Evolutionary conservation across 2,113 vertebrate species (phyloP).

Genomic region (Rhabdornis inornatus): DNA sequence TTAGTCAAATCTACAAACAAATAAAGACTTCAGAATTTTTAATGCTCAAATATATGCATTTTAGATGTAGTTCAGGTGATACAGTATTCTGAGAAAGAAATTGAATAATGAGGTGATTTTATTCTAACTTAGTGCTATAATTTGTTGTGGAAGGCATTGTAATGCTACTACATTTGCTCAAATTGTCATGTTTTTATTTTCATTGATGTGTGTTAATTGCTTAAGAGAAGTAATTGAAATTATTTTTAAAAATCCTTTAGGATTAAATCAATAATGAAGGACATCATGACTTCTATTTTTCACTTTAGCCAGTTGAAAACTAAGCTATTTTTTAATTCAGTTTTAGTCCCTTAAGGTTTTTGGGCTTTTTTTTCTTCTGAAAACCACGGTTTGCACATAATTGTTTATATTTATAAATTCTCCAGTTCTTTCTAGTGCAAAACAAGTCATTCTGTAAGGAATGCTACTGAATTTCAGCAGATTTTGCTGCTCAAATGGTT

Average conservation of each 20-base stretch:
- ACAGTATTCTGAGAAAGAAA: not conserved
- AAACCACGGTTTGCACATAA: conserved; percentile 69
- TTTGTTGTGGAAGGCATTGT: not conserved
- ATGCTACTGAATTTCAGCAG: conserved; percentile 81
- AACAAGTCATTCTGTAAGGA: conserved; percentile 83
- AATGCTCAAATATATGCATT: not conserved
- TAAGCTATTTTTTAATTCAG: not conserved
- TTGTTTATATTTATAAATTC: conserved; percentile 87
- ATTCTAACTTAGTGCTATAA: not conserved
- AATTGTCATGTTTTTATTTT: not conserved
- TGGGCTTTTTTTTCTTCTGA: conserved; percentile 35
- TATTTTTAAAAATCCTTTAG: not conserved
- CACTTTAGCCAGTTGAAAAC: conserved; percentile 3
- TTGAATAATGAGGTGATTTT: not conserved
- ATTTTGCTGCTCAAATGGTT: conserved; percentile 71
- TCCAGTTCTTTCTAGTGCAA: conserved; percentile 78
- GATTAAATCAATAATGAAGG: not conserved
- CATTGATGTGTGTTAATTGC: not conserved
- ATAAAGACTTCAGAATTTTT: not conserved
- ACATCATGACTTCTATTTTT: not conserved
- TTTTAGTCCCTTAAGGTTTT: not conserved
- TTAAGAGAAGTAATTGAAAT: not conserved
- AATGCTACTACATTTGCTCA: not conserved
- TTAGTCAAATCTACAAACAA: not conserved
- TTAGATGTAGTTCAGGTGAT: not conserved